phyloP scores from a whole-genome alignment of 2,888 invertebrate genomes.

The Autographa pulchrina region DNA sequence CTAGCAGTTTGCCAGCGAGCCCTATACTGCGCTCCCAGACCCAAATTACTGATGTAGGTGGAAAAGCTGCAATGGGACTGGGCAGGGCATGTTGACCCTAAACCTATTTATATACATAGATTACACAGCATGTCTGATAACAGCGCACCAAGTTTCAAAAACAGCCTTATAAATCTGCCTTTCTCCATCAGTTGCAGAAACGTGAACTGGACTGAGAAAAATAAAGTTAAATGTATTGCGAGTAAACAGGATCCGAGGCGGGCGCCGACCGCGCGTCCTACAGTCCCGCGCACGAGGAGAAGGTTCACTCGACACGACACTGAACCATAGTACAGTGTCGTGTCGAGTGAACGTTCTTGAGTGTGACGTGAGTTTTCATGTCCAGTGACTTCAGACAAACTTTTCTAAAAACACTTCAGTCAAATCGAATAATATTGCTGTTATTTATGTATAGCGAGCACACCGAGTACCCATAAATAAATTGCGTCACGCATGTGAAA shows the following conservation, averaged over 20 bases:
- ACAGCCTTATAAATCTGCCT: background rate
- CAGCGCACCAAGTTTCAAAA: background rate
- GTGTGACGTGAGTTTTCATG: too few species aligned
- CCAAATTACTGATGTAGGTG: too few species aligned
- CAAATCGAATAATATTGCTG: too few species aligned
- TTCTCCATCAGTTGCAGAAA: constrained; percentile 5
- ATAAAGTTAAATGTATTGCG: constrained; percentile 28
- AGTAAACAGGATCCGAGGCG: constrained; percentile 27
- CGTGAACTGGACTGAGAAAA: constrained; percentile 12
- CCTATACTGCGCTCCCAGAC: too few species aligned
- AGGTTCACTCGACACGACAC: constrained; percentile 11
- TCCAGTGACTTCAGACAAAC: background rate
- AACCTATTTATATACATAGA: too few species aligned
- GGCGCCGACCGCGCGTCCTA: constrained; percentile 9
- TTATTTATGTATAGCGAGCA: background rate
- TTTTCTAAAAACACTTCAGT: background rate
- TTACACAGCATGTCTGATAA: background rate
- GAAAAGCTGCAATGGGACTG: too few species aligned
- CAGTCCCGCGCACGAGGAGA: background rate
- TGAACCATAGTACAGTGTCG: too few species aligned
- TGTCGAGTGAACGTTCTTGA: constrained; percentile 19
- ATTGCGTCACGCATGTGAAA: background rate
- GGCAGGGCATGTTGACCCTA: too few species aligned
- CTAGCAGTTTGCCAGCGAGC: too few species aligned
- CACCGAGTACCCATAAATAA: background rate